phyloP scores from a whole-genome alignment of 1,140 invertebrate genomes.

The Pemphigus obesinymphae region DNA sequence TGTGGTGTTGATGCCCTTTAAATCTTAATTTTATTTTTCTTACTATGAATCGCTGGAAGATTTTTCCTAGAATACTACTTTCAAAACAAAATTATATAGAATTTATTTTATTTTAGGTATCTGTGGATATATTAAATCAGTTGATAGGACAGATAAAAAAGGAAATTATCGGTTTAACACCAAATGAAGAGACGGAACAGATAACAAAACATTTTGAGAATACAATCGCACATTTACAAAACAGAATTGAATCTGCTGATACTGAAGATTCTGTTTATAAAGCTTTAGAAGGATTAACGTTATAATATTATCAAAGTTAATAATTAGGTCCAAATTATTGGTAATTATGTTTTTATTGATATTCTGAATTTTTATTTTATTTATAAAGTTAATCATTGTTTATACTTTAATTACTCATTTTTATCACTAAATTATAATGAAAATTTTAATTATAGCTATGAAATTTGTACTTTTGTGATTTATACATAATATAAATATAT shows the following conservation, averaged over 20 bases:
- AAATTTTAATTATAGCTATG: neutral
- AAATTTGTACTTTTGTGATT: conserved; percentile 9
- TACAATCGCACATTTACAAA: conserved; percentile 70
- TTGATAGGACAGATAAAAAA: conserved; percentile 88
- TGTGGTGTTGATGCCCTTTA: too few species aligned
- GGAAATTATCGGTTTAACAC: conserved; percentile 85
- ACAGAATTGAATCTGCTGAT: conserved; percentile 57
- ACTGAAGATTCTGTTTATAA: conserved; percentile 28
- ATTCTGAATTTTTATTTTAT: conserved; percentile 36
- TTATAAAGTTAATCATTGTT: conserved; percentile 34
- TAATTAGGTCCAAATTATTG: conserved; percentile 7
- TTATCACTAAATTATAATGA: neutral
- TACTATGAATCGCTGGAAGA: too few species aligned
- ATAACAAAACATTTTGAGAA: conserved; percentile 92
- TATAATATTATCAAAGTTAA: conserved; percentile 28
- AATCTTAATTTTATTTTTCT: too few species aligned
- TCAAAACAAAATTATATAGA: too few species aligned
- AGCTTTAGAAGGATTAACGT: conserved; percentile 29
- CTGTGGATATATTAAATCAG: conserved; percentile 72
- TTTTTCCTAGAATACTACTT: too few species aligned
- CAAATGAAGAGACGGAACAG: conserved; percentile 91
- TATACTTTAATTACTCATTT: conserved; percentile 13
- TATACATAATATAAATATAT: neutral
- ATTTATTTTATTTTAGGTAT: conserved; percentile 61
- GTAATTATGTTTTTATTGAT: conserved; percentile 25